Base-by-base conservation (phyloP, 2,888 invertebrate species). In the Sisyra terminalis region DNA sequence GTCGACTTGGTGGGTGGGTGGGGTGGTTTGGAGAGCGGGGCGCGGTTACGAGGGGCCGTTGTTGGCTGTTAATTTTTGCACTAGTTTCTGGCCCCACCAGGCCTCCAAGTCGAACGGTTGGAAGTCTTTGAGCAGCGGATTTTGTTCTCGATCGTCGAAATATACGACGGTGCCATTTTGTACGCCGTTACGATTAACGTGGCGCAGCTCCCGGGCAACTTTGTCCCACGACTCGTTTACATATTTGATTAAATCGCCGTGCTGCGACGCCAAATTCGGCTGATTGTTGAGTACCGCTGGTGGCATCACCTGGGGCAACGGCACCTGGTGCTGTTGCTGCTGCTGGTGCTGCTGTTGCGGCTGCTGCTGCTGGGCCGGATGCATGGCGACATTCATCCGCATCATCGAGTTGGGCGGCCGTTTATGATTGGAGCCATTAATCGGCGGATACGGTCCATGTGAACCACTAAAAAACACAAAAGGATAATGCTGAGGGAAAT, bases 241-340 rank as follows among this genome's bases (percentile, higher is more conserved):
- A 55, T 80, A 86, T 56, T 75, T 78, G 50, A 85, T 82, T 54
- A 85, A 65, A 59, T 84, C 84, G 55, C 83, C 83, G 51, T 85
- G 83, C 50, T 78, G 78, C 35, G 67, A 50, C 45, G 52, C 50
- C 6, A 50, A 50, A 11, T 15, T 31, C 24, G 40, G 14, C 7
- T 24, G 24, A 7, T 24, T 24, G 24, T 24, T 24, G 24, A 24
- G 24, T n/a, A n/a, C n/a, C n/a, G n/a, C n/a, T 14, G 29, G 30
- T 31, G 40, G 40, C 29, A 13, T 5, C 3, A 16, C 9, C 13
- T 31, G 31, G 83, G n/a, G n/a, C n/a, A n/a, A n/a, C 50, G 78
- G 78, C 35, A 67, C 50, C 45, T 52, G 50, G 5, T 50, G 50
- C 11, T 15, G 15, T 16, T 29, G 83, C 50, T 78, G 78, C 35